Evolutionary conservation across 2,888 invertebrate genomes (phyloP).

Genomic region (Nephrocerus scutellatus): DNA sequence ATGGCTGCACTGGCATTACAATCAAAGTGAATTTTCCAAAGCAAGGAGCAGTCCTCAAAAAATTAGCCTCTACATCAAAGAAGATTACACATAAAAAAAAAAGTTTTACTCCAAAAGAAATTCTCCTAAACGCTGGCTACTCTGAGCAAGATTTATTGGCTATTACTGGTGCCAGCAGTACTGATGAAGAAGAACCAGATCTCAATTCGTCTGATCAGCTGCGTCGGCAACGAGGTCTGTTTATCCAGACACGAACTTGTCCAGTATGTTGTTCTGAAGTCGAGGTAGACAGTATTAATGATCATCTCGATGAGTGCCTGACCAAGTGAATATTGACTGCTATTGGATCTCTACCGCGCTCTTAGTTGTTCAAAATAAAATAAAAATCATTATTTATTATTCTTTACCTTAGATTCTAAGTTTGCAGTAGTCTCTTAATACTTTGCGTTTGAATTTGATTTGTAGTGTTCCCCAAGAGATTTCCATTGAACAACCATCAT

Average conservation of each 20-base stretch:
- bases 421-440: no score
- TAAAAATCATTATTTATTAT: no score
- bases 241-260: slow-evolving; percentile 33
- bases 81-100: slow-evolving; percentile 18
- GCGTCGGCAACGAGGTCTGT: slow-evolving; percentile 32
- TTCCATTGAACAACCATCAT: no score
- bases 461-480: no score
- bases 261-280: slow-evolving; percentile 39
- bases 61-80: slow-evolving; percentile 15
- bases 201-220: slow-evolving; percentile 18
- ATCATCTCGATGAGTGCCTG: slow-evolving; percentile 38
- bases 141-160: slow-evolving; percentile 27
- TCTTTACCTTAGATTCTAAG: no score
- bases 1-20: slow-evolving; percentile 42
- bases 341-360: no score
- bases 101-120: slow-evolving; percentile 16
- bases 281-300: slow-evolving; percentile 33
- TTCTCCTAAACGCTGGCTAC: slow-evolving; percentile 34
- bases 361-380: no score
- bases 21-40: slow-evolving; percentile 29
- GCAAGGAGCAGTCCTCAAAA: slow-evolving; percentile 17
- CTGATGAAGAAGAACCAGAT: slow-evolving; percentile 20
- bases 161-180: slow-evolving; percentile 19
- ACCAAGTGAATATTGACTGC: no score
- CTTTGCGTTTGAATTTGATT: no score